Percentiles rank a stretch among this genome's conserved stretches.
These are phyloP conservation scores for Chloroceryle inda DNA, from an alignment of 2,797 vertebrate genomes.

Conservation along the genomic window DNA sequence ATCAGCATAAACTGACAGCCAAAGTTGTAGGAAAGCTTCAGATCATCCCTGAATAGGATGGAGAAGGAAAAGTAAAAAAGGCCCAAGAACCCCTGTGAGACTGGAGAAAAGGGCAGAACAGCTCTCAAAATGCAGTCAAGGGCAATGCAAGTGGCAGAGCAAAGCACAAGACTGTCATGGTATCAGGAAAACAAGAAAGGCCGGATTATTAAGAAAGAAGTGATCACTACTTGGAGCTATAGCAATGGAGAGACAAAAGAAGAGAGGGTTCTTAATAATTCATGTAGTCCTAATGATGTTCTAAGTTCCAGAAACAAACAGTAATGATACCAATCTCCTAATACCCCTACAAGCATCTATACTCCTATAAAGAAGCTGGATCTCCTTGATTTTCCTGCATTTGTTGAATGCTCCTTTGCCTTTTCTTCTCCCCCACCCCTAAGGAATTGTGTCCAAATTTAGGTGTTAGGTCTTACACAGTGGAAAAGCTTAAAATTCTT, in stretches of 20 bases:
- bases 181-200: conserved; percentile 17
- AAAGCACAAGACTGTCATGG: conserved; percentile 5
- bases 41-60: background rate
- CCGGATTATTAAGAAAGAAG: background rate
- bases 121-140: conserved; percentile 17
- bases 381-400: background rate
- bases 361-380: background rate
- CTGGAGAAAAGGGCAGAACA: conserved; percentile 35
- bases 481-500: background rate
- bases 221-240: background rate
- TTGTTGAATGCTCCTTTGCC: background rate
- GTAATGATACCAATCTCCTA: background rate
- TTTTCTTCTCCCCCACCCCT: rapidly evolving
- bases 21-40: conserved; percentile 26
- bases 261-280: background rate
- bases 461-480: background rate
- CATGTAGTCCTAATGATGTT: background rate
- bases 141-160: conserved; percentile 18
- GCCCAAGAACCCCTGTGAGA: conserved; percentile 11
- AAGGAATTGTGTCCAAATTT: background rate
- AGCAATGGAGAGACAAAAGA: conserved; percentile 1
- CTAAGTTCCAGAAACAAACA: conserved; percentile 19
- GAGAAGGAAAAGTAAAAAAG: background rate
- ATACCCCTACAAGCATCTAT: background rate
- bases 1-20: conserved; percentile 8